A percentile compares a stretch with the other conserved stretches of the same genome.
Evolutionary conservation across 2,113 vertebrate species (phyloP).

Genomic region (Australoheros scitulus): DNA sequence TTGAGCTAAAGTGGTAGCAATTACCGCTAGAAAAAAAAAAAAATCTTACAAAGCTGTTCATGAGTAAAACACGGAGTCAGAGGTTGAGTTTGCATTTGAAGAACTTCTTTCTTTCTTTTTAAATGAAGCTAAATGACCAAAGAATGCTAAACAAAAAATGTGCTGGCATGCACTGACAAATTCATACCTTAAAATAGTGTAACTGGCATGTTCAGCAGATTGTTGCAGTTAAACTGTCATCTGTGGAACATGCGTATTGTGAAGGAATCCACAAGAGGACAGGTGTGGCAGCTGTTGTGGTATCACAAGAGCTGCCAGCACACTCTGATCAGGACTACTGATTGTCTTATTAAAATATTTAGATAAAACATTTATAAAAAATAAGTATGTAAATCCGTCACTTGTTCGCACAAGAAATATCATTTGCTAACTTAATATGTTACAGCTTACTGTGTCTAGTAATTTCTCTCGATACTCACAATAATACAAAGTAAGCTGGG

Average conservation of each 20-base stretch:
- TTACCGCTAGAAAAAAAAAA: conserved; percentile 25
- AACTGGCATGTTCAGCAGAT: not conserved
- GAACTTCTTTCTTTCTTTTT: not conserved
- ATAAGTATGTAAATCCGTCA: not conserved
- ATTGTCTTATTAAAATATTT: conserved; percentile 2
- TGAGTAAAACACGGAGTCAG: not conserved
- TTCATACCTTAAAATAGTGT: not conserved
- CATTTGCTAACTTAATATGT: not conserved
- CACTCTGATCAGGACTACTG: not conserved
- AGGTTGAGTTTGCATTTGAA: not conserved
- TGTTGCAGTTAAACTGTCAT: not conserved
- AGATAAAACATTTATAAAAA: not conserved
- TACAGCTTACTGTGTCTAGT: not conserved
- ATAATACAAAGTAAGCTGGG: not conserved
- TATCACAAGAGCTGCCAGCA: conserved; percentile 20
- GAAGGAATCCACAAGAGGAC: conserved; percentile 45
- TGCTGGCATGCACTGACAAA: not conserved
- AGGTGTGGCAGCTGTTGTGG: conserved; percentile 45
- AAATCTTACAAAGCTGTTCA: not conserved
- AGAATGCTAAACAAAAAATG: not conserved
- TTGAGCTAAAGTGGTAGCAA: conserved; percentile 21
- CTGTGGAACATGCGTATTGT: conserved; percentile 3
- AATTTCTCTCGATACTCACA: not conserved
- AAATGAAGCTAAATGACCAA: not conserved
- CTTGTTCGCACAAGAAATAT: not conserved